phyloP scores from a whole-genome alignment of 2,113 vertebrate genomes.

The Podarcis muralis region DNA sequence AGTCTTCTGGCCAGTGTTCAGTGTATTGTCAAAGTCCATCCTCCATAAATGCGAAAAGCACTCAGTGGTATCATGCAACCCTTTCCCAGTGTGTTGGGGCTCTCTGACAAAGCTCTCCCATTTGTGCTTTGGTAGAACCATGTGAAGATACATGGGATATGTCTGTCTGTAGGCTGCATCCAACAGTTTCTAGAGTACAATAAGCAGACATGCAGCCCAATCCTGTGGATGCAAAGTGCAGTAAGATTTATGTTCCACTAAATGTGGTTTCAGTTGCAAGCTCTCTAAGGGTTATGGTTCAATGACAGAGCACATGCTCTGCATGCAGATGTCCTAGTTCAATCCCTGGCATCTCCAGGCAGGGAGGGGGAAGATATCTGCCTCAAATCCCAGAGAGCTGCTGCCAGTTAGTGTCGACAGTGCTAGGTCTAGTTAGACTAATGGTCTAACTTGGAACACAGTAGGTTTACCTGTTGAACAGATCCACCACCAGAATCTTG shows the following conservation, averaged over 20 bases:
- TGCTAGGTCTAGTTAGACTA: neutral
- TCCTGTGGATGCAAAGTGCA: neutral
- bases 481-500: neutral
- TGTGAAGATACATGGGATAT: neutral
- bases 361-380: neutral
- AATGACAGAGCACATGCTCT: neutral
- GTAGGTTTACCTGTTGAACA: neutral
- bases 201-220: neutral
- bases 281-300: neutral
- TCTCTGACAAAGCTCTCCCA: neutral
- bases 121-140: neutral
- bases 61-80: neutral
- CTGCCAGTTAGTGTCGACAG: neutral
- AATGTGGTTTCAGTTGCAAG: neutral
- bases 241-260: neutral
- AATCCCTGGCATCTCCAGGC: neutral
- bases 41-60: neutral
- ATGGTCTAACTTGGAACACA: neutral
- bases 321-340: neutral
- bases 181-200: neutral
- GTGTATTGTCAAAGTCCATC: neutral
- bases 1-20: too few species aligned
- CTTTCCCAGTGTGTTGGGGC: neutral
- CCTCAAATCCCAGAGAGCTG: neutral
- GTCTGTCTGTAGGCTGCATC: neutral